phyloP scores from a whole-genome alignment of 2,113 vertebrate species.

The Laticauda laticaudata region DNA sequence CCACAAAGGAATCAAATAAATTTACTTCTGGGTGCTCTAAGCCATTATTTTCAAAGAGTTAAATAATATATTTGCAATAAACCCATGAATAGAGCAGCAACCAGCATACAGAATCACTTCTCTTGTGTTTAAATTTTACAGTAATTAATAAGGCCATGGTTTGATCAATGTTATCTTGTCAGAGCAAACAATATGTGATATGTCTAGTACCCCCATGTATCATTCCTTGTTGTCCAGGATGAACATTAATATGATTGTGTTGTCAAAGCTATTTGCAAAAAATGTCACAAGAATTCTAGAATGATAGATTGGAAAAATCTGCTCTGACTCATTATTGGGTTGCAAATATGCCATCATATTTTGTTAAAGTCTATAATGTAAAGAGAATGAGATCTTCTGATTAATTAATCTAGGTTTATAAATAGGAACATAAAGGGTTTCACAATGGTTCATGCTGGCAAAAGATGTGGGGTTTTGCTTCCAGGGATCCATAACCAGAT shows the following conservation, averaged over 20 bases:
- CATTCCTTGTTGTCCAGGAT: conserved; percentile 43
- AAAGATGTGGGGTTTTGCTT: not conserved
- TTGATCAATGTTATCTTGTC: conserved; percentile 63
- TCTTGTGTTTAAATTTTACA: conserved; percentile 34
- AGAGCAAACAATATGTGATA: conserved; percentile 48
- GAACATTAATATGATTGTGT: conserved; percentile 56
- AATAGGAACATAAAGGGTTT: not conserved
- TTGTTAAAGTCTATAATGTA: not conserved
- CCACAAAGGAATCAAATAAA: not conserved
- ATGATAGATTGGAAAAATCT: conserved; percentile 35
- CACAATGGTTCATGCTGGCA: not conserved
- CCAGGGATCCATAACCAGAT: not conserved
- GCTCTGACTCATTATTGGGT: conserved; percentile 35
- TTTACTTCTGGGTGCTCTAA: not conserved
- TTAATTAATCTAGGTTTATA: not conserved
- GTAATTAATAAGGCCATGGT: conserved; percentile 50
- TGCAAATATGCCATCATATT: conserved; percentile 17
- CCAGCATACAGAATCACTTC: conserved; percentile 25
- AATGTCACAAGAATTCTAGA: conserved; percentile 36
- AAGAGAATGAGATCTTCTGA: not conserved
- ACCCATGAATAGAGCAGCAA: conserved; percentile 33
- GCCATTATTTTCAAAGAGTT: not conserved
- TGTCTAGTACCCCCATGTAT: not conserved
- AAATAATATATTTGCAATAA: conserved; percentile 40
- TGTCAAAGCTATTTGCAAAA: conserved; percentile 52